Percentiles rank a stretch among this genome's conserved stretches.
phyloP scores from a whole-genome alignment of 2,797 vertebrate genomes.

The Hyperoplus lanceolatus region DNA sequence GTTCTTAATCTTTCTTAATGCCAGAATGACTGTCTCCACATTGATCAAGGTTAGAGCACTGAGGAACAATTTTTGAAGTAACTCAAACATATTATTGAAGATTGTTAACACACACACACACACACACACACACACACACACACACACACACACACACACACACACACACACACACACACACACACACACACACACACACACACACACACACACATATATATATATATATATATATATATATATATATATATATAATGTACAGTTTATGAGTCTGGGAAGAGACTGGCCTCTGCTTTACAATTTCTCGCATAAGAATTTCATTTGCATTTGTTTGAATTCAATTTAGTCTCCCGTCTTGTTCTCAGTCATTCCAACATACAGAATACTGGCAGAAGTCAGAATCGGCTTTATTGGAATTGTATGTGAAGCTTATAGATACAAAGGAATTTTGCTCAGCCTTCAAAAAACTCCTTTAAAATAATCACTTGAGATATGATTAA shows the following conservation, averaged over 20 bases:
- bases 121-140: too few species aligned
- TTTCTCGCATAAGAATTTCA: constrained; percentile 19
- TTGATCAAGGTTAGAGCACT: neutral
- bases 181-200: too few species aligned
- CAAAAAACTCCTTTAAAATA: neutral
- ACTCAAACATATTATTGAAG: too few species aligned
- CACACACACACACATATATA: too few species aligned
- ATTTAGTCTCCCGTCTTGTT: constrained; percentile 23
- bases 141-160: too few species aligned
- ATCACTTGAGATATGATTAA: neutral
- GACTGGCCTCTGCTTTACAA: constrained; percentile 19
- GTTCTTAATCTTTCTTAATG: neutral
- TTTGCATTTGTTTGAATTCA: constrained; percentile 23
- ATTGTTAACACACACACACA: too few species aligned
- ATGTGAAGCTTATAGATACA: neutral
- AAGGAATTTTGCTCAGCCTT: neutral
- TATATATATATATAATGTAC: neutral
- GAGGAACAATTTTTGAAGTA: neutral
- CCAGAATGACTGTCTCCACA: neutral
- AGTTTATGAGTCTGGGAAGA: neutral
- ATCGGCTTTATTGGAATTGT: constrained; percentile 6
- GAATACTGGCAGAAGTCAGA: neutral
- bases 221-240: too few species aligned
- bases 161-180: too few species aligned
- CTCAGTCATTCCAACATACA: constrained; percentile 19